Conservation (phyloP, 2,113 vertebrate genomes). For the Saccopteryx bilineata region DNA sequence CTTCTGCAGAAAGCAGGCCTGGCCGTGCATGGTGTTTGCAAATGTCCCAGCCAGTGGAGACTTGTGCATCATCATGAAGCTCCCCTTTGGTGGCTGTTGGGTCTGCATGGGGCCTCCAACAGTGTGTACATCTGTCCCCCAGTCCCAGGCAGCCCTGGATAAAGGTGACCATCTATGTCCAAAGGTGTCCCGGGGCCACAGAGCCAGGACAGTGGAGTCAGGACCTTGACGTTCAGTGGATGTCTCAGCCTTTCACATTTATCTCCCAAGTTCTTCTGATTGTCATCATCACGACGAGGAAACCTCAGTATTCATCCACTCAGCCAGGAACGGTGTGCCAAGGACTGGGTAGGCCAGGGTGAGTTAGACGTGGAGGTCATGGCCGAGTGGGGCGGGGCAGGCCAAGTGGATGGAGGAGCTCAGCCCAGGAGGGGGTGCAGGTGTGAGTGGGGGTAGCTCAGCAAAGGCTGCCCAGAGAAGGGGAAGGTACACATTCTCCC, state of each 20-base stretch:
- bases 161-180: background rate
- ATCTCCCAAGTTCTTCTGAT: background rate
- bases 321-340: accelerated
- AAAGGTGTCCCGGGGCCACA: accelerated
- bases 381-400: background rate
- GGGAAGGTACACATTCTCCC: background rate
- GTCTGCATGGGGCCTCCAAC: background rate
- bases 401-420: too few relatives aligned
- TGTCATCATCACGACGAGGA: background rate
- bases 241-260: too few relatives aligned
- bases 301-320: background rate
- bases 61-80: background rate
- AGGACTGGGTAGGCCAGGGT: background rate
- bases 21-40: background rate
- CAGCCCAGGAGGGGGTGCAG: background rate
- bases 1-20: background rate
- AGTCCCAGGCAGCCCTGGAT: background rate
- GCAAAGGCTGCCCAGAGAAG: background rate
- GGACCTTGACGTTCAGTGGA: background rate
- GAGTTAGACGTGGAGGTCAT: background rate
- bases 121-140: background rate
- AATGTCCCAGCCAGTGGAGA: background rate
- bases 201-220: too few relatives aligned
- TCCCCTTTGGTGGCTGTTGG: background rate
- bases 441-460: background rate